A percentile compares a stretch with the other conserved stretches of the same genome.
Evolutionary conservation across 2,797 vertebrate species (phyloP).

Genomic region (Sebastes dallii): DNA sequence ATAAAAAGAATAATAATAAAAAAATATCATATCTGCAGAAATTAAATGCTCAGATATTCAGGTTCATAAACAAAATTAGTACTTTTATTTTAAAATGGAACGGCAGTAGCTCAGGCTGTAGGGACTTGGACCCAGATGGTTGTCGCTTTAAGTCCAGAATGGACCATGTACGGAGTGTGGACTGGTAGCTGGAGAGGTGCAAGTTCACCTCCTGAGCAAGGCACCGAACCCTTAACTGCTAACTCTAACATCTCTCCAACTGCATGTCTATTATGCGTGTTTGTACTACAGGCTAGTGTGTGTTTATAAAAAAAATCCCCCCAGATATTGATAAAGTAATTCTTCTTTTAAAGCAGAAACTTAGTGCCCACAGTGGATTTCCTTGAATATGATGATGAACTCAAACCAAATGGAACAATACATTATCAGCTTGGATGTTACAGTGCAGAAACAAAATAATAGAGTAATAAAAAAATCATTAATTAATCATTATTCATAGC

Average conservation of each 20-base stretch:
- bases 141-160: neutral
- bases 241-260: neutral
- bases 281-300: neutral
- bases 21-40: neutral
- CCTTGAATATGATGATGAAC: neutral
- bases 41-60: neutral
- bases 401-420: neutral
- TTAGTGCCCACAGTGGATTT: neutral
- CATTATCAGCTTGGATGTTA: neutral
- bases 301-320: neutral
- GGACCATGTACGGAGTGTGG: neutral
- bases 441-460: neutral
- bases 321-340: neutral
- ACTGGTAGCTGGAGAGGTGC: neutral
- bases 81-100: neutral
- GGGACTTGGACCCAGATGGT: neutral
- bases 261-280: neutral
- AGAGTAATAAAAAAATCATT: neutral
- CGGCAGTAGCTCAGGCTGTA: neutral
- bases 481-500: neutral
- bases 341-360: neutral
- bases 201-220: neutral
- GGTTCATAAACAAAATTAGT: neutral
- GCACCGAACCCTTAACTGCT: neutral
- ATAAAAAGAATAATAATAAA: too few species aligned